phyloP scores from a whole-genome alignment of 2,113 vertebrate genomes.

The Silurus asotus region DNA sequence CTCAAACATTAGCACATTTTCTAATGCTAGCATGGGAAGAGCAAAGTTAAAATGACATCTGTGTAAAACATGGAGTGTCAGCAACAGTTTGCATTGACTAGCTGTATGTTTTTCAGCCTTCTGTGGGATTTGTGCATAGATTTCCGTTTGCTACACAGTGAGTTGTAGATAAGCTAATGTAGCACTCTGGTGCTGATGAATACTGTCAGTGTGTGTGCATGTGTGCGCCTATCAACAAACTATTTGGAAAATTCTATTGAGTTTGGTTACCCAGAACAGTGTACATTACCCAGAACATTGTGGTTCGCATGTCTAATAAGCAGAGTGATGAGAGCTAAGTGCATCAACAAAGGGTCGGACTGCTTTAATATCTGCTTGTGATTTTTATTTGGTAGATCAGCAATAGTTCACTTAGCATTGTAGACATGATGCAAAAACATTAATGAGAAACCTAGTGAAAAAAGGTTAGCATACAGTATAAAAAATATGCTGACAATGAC shows the following conservation, averaged over 20 bases:
- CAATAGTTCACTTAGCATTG: background rate
- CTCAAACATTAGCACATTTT: background rate
- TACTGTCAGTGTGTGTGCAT: slow-evolving; percentile 33
- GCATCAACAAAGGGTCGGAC: background rate
- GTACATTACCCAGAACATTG: slow-evolving; percentile 18
- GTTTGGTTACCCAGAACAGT: slow-evolving; percentile 18
- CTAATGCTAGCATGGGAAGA: background rate
- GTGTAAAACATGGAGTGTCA: background rate
- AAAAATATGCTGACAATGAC: background rate
- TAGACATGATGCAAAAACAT: background rate
- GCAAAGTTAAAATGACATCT: background rate
- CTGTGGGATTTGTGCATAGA: slow-evolving; percentile 60
- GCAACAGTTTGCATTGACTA: slow-evolving; percentile 9
- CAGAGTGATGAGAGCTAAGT: background rate
- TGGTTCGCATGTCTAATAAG: background rate
- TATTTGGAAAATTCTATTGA: slow-evolving; percentile 30
- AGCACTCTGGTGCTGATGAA: slow-evolving; percentile 64
- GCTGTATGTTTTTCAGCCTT: background rate
- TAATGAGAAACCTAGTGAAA: background rate
- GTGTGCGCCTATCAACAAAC: background rate
- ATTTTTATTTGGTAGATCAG: background rate
- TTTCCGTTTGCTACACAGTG: slow-evolving; percentile 52
- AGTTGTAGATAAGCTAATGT: slow-evolving; percentile 60
- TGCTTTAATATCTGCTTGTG: background rate
- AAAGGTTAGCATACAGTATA: background rate